These are phyloP conservation scores for Epinotia ramella DNA, from an alignment of 2,888 invertebrate species.

Conservation along the genomic window DNA sequence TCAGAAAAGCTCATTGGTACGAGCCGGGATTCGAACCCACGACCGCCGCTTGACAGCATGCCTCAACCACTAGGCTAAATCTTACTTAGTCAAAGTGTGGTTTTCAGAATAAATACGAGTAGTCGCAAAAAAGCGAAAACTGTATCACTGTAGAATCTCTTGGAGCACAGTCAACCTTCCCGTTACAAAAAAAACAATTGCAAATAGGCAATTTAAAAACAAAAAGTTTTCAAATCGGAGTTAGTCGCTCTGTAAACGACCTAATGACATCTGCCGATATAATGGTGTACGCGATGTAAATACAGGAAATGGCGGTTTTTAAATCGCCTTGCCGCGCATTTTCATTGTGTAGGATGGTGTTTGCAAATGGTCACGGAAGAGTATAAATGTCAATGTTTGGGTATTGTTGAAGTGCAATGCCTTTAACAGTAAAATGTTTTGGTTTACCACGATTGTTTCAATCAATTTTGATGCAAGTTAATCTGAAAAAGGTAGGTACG, in stretches of 20 bases:
- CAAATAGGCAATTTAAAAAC: neutral
- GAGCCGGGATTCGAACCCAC: no score
- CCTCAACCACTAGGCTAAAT: no score
- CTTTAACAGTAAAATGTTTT: constrained; percentile 8
- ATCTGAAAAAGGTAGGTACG: no score
- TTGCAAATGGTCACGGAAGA: constrained; percentile 4
- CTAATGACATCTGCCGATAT: constrained; percentile 31
- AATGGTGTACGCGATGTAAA: constrained; percentile 27
- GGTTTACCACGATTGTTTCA: neutral
- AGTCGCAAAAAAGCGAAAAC: no score
- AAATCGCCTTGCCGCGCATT: constrained; percentile 17
- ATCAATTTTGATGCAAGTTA: no score
- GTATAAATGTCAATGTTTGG: neutral
- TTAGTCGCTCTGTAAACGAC: constrained; percentile 18
- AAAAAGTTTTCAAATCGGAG: neutral
- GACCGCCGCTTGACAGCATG: no score
- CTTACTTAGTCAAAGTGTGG: no score
- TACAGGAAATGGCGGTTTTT: constrained; percentile 38
- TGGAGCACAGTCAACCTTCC: no score
- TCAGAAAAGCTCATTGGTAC: no score
- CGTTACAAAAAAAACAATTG: neutral
- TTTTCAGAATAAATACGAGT: no score
- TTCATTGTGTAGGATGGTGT: constrained; percentile 24
- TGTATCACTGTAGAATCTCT: no score
- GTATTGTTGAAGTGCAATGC: constrained; percentile 16